These are phyloP conservation scores for Brachylomia viminalis DNA, from an alignment of 2,888 invertebrate genomes.

Conservation along the genomic window DNA sequence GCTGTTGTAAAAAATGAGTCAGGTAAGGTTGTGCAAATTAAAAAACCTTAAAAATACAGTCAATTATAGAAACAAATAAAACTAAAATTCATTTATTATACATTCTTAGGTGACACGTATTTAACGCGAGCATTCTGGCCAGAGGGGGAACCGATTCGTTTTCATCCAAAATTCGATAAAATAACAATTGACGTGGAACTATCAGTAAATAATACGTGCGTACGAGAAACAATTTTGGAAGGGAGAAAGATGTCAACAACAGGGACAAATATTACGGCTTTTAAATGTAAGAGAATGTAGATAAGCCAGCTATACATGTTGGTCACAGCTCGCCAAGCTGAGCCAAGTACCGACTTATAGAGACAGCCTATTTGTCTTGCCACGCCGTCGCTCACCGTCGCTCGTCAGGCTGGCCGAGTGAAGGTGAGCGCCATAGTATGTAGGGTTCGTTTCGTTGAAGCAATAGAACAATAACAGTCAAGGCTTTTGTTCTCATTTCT, in stretches of 20 bases:
- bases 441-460: not conserved
- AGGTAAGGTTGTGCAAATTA: not conserved
- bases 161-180: not conserved
- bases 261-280: no score
- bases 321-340: not conserved
- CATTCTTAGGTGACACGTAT: not conserved
- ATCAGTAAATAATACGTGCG: not conserved
- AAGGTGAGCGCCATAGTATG: no score
- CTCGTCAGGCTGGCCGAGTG: not conserved
- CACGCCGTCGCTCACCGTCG: not conserved
- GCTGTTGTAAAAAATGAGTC: not conserved
- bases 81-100: not conserved
- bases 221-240: conserved; percentile 1
- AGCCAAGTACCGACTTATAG: not conserved
- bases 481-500: not conserved
- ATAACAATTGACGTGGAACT: conserved; percentile 6
- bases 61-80: not conserved
- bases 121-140: not conserved
- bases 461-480: not conserved
- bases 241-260: not conserved
- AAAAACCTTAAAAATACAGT: not conserved
- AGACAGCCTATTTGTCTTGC: not conserved
- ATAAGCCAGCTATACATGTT: not conserved
- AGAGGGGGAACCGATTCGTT: no score
- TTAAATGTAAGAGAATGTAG: not conserved